These are phyloP conservation scores for Pinna nobilis DNA, from an alignment of 1,140 invertebrate genomes.

Conservation along the genomic window DNA sequence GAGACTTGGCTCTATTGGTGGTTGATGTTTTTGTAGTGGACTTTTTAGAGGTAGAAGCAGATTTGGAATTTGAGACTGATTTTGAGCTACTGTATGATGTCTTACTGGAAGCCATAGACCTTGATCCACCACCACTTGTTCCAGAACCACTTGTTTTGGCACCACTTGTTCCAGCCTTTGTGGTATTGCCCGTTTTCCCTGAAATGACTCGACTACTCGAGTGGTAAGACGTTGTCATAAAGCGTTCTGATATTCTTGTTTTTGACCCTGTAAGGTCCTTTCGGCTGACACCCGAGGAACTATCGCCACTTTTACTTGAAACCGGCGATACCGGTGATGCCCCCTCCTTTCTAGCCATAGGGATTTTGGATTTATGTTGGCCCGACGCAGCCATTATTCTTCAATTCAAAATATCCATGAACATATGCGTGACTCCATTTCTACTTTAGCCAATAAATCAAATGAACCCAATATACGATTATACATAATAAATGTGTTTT, in stretches of 20 bases:
- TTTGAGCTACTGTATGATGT: no score
- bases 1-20: constrained; percentile 10
- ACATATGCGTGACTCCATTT: no score
- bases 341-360: not conserved
- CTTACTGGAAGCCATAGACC: not conserved
- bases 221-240: not conserved
- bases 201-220: not conserved
- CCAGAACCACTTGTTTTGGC: not conserved
- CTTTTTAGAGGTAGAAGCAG: constrained; percentile 2
- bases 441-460: no score
- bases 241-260: constrained; percentile 15
- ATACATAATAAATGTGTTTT: no score
- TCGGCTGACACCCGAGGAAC: not conserved
- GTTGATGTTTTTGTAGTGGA: not conserved
- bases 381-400: no score
- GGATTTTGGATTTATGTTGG: constrained; percentile 20
- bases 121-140: not conserved
- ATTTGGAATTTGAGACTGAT: constrained; percentile 6
- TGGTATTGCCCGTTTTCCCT: not conserved
- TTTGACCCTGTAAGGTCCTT: not conserved
- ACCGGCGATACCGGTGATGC: not conserved
- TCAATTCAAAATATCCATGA: no score
- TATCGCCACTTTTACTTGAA: not conserved
- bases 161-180: not conserved
- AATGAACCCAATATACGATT: no score